Conservation (phyloP, 2,113 vertebrate species). For the Micronycteris hirsuta region DNA sequence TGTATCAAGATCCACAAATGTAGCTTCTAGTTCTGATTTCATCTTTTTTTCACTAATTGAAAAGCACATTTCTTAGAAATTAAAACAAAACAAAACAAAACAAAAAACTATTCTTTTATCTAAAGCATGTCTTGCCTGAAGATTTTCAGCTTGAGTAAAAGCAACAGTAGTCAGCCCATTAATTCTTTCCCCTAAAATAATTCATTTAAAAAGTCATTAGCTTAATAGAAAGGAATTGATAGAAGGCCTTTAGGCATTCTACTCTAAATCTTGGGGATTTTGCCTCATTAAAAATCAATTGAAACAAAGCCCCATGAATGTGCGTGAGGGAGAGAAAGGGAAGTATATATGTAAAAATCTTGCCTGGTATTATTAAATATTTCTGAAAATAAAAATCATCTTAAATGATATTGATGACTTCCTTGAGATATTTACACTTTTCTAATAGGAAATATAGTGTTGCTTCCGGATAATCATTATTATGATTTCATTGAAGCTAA, state of each 20-base stretch:
- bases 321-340: neutral
- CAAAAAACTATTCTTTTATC: neutral
- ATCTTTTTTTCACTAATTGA: neutral
- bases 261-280: slow-evolving; percentile 53
- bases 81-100: neutral
- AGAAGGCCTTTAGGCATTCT: slow-evolving; percentile 37
- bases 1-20: neutral
- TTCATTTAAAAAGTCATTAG: slow-evolving; percentile 66
- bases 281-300: slow-evolving; percentile 65
- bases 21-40: neutral
- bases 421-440: neutral
- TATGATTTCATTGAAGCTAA: neutral
- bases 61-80: slow-evolving; percentile 30
- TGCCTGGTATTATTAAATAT: neutral
- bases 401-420: neutral
- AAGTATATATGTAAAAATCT: neutral
- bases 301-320: neutral
- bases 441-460: neutral
- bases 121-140: slow-evolving; percentile 37
- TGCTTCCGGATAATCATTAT: neutral
- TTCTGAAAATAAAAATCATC: neutral
- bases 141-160: slow-evolving; percentile 42
- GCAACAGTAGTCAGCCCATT: slow-evolving; percentile 35
- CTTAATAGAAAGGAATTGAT: slow-evolving; percentile 58
- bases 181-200: slow-evolving; percentile 48